Percentiles rank a stretch among this genome's conserved stretches.
These are phyloP conservation scores for Micromesistius poutassou DNA, from an alignment of 2,797 vertebrate genomes.

Conservation along the genomic window DNA sequence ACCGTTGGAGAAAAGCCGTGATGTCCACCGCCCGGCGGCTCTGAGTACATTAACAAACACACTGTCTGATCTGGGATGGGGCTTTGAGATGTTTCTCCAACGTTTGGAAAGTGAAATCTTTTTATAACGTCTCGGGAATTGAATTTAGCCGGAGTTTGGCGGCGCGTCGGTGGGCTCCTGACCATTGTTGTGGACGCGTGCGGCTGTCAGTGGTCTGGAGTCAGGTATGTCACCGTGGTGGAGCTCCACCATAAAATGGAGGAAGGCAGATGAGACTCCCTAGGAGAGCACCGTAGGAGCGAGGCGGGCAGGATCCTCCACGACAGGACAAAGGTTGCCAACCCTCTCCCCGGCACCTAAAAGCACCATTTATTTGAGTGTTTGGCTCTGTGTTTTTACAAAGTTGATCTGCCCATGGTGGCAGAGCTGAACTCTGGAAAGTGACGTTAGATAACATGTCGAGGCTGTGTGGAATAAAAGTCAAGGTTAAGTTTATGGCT, in stretches of 20 bases:
- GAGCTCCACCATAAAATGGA: constrained; percentile 97
- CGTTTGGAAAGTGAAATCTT: not conserved
- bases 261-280: constrained; percentile 85
- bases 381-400: constrained; percentile 25
- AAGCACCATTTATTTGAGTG: constrained; percentile 23
- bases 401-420: constrained; percentile 41
- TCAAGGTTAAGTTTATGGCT: constrained; percentile 50
- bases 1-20: constrained; percentile 53
- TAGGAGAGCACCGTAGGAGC: constrained; percentile 67
- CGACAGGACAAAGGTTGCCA: constrained; percentile 70
- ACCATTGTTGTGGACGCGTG: constrained; percentile 41
- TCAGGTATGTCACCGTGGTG: constrained; percentile 89
- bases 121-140: not conserved
- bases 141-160: not conserved
- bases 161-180: constrained; percentile 6
- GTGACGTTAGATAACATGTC: constrained; percentile 38
- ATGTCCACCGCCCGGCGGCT: constrained; percentile 50
- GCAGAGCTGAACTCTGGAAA: constrained; percentile 56
- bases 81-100: not conserved
- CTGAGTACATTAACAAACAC: not conserved
- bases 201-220: constrained; percentile 74
- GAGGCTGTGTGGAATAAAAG: constrained; percentile 24
- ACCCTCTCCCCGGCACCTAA: constrained; percentile 34
- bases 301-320: constrained; percentile 47
- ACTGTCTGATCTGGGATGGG: not conserved